Evolutionary conservation across 1,140 invertebrate genomes (phyloP), one percentile per base, ranked within the genome.

Genomic region (Nephila pilipes): DNA sequence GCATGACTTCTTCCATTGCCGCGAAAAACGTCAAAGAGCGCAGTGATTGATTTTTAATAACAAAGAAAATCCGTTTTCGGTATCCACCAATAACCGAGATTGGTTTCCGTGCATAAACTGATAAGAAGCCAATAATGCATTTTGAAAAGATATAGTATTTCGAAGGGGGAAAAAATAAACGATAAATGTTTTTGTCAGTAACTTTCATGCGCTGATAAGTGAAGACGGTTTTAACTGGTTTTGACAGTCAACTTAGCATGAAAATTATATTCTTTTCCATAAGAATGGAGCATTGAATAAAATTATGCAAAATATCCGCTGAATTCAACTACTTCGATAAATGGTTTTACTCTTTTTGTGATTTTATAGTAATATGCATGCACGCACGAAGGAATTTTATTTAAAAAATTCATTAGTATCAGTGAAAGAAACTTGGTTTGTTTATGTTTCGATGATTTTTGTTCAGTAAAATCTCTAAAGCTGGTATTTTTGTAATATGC

Each of bases 81-180:
- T 75, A 65, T 55, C 87, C 18, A 18, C 87, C 87, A 91, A 81
- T 91, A 91, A 60, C 90, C 57, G 58, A 91, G 80, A 81, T 91
- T 81, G 90, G 79, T 85, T 65, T 38, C n/a, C 79, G 79, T 83
- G 90, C 90, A 91, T 65, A 85, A 63, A 91, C 32, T 83, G 90
- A 91, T 91, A 91, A 91, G 90, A 29, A 85, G 55, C 36, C 80
- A 85, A 91, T 91, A 91, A 91, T 65, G 80, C 90, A 65, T 91
- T 91, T 85, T 36, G 38, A 85, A 83, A 91, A 65, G 90, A 85
- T 80, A 90, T 87, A 87, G 32, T 36, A 63, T 60, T 65, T 36
- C 29, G 18, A 38, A 55, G 22, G 16, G 20, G 20, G 32, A 63
- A 4, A 83, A 55, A 55, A 83, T 16, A 25, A 83, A 55, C 69